Base-by-base conservation (phyloP, 1,140 invertebrate genomes). In the Trichogramma pretiosum region DNA sequence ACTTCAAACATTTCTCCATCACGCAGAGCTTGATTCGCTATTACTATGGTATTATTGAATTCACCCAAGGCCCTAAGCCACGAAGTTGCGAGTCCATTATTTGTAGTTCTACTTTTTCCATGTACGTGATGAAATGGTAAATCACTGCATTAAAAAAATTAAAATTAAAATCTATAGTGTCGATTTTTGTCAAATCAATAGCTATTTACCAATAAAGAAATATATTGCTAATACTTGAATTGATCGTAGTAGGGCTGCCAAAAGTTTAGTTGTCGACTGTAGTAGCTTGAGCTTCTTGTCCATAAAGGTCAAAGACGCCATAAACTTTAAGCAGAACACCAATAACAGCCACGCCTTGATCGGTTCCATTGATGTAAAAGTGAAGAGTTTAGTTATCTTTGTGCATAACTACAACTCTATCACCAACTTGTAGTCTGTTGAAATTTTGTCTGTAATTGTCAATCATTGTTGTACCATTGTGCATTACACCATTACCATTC, bases 1-100 rank as follows among this genome's bases (percentile, higher is more conserved):
- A 97, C 82, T 68, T 95, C 89, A 64, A 96, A 96, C 65, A 96
- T 78, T 68, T 97, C 93, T n/a, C 87, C 87, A 57, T 93, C 89
- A 14, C 85, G 75, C 21, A 96, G 65, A 1, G 90, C 85, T 37
- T 92, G 73, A 68, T 85, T 93, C 41, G 87, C 92, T 56, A 94
- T 88, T 2, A 95, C 83, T 51, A 96, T 92, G 0, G 91, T 89
- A 65, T 94, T 89, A 67, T 94, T 95, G 65, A 95, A 95, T 74
- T 95, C 92, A 1, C 85, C 87, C 41, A 88, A 75, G 11, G 89
- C 86, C 50, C 89, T 83, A 21, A 88, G 85, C 41, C 91, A 75
- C 19, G 82, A 81, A 1, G 90, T 91, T 2, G 89, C 93, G 41
- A 89, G 64, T 1, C 91, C 89, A 53, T 84, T 84, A 61, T 89